A percentile compares a stretch with the other conserved stretches of the same genome.
phyloP scores from a whole-genome alignment of 2,888 invertebrate genomes.

The Agrochola litura region DNA sequence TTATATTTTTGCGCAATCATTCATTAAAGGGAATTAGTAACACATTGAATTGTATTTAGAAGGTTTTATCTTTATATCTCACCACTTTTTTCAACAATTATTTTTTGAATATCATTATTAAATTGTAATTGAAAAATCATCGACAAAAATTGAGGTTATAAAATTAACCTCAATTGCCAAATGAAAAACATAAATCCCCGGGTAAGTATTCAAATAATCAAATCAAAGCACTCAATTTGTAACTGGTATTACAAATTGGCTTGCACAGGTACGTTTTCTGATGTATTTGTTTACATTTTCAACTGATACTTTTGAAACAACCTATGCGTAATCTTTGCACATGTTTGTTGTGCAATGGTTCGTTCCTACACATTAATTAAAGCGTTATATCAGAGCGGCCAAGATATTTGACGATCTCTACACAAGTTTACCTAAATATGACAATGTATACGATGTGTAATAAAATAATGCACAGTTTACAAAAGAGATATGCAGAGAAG shows the following conservation, averaged over 20 bases:
- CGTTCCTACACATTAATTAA: too few relatives aligned
- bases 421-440: neutral
- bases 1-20: too few relatives aligned
- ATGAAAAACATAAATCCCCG: neutral
- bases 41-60: too few relatives aligned
- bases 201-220: too few relatives aligned
- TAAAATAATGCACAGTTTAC: neutral
- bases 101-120: too few relatives aligned
- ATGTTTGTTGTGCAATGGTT: neutral
- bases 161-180: neutral
- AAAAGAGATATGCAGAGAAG: neutral
- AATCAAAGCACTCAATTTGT: too few relatives aligned
- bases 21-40: too few relatives aligned
- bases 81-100: too few relatives aligned
- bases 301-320: neutral
- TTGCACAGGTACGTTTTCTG: too few relatives aligned
- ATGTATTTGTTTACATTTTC: neutral
- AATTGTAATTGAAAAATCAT: too few relatives aligned
- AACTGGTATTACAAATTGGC: too few relatives aligned
- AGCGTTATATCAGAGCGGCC: neutral
- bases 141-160: neutral
- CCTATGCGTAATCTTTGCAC: neutral
- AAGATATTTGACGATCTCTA: neutral
- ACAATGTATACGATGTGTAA: slow-evolving; percentile 12
- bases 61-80: too few relatives aligned